phyloP scores from a whole-genome alignment of 2,113 vertebrate species.

The Embiotoca jacksoni region DNA sequence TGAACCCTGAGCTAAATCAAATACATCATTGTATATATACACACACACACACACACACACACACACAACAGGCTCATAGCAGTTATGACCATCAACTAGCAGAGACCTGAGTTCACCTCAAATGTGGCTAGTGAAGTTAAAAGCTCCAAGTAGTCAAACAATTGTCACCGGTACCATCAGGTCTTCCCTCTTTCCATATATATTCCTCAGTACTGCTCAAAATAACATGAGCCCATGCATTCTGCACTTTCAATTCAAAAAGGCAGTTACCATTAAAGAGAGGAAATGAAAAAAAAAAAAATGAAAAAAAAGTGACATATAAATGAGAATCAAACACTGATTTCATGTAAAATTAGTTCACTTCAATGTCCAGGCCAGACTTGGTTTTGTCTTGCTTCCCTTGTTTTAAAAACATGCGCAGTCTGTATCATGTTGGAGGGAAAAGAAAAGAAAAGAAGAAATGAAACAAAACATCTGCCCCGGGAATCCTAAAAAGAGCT shows the following conservation, averaged over 20 bases:
- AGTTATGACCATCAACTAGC: constrained; percentile 44
- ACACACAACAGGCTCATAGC: constrained; percentile 58
- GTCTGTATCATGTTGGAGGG: constrained; percentile 76
- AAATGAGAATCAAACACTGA: constrained; percentile 68
- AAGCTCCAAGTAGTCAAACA: constrained; percentile 33
- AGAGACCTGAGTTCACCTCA: constrained; percentile 69
- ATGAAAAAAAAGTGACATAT: constrained; percentile 60
- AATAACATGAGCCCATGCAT: constrained; percentile 67
- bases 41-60: constrained; percentile 25
- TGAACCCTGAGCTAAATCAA: constrained; percentile 84
- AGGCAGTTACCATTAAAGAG: constrained; percentile 76
- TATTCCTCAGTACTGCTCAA: constrained; percentile 53
- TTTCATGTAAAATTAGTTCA: constrained; percentile 75
- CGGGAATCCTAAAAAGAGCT: constrained; percentile 81
- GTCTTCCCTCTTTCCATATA: constrained; percentile 43
- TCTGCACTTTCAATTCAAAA: constrained; percentile 68
- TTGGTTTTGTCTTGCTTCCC: constrained; percentile 62
- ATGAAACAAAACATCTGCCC: neutral
- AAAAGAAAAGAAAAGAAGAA: constrained; percentile 41
- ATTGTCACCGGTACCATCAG: constrained; percentile 70
- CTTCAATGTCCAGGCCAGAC: constrained; percentile 75
- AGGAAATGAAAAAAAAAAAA: constrained; percentile 60
- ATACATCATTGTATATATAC: constrained; percentile 55
- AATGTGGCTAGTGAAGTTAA: constrained; percentile 51
- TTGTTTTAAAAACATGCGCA: constrained; percentile 77